Conservation (phyloP, 2,888 invertebrate species). For the Odontomyia ornata region DNA sequence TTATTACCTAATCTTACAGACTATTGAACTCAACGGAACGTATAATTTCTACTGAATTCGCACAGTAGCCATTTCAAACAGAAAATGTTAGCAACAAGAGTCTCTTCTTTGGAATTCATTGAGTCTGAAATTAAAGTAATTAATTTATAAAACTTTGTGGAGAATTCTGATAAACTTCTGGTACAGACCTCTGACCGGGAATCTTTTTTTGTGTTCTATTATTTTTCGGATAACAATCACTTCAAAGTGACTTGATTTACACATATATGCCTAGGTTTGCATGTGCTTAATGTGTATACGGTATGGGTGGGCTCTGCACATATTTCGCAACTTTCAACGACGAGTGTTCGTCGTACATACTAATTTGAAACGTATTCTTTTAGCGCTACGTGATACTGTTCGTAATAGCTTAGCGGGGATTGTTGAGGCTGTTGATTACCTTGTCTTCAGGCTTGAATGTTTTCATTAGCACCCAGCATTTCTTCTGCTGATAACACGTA, state of each 20-base stretch:
- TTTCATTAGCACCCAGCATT: neutral
- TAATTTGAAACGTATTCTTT: neutral
- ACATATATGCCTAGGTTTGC: neutral
- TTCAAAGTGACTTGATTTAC: neutral
- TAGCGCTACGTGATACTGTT: neutral
- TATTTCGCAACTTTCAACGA: neutral
- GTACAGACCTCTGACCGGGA: neutral
- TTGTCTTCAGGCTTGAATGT: constrained; percentile 11
- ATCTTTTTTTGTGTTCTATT: neutral
- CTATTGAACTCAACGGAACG: neutral
- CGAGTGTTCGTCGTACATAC: constrained; percentile 3
- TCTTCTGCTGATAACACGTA: neutral
- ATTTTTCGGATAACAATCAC: neutral
- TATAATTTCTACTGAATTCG: neutral
- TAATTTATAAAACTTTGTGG: neutral
- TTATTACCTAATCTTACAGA: too few relatives aligned
- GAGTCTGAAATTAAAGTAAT: constrained; percentile 9
- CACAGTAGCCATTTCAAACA: neutral
- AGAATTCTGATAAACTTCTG: neutral
- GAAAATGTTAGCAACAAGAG: neutral
- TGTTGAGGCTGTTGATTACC: constrained; percentile 9
- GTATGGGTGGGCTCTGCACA: neutral
- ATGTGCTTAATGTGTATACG: neutral
- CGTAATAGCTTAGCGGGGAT: neutral
- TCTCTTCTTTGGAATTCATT: neutral